Conservation (phyloP, 2,113 vertebrate species). For the Irena cyanogastra region DNA sequence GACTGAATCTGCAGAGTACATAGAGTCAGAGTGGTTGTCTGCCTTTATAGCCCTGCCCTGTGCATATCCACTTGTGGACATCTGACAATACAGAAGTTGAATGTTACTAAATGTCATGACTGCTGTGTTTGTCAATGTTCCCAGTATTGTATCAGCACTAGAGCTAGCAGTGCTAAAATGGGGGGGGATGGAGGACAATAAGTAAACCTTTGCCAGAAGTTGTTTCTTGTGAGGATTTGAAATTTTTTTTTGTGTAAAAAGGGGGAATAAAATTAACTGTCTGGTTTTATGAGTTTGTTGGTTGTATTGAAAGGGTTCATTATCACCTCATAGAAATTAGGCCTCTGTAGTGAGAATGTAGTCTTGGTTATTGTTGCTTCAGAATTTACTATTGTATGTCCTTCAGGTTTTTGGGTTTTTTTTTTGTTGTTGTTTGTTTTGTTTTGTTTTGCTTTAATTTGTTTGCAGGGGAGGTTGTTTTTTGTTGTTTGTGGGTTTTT, state of each 20-base stretch:
- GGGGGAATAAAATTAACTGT: not conserved
- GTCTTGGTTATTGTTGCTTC: not conserved
- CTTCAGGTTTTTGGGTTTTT: not conserved
- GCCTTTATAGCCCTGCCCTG: not conserved
- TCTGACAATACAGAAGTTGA: not conserved
- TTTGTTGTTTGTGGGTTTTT: not conserved
- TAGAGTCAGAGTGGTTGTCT: not conserved
- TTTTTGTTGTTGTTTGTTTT: not conserved
- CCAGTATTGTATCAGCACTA: not conserved
- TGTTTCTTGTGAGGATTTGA: not conserved
- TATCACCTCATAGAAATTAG: not conserved
- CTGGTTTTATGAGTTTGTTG: not conserved
- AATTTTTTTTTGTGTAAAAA: not conserved
- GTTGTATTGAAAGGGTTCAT: not conserved
- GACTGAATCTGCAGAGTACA: not conserved
- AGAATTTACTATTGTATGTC: not conserved
- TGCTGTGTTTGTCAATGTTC: not conserved
- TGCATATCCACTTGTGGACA: not conserved
- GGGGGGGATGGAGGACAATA: rapidly evolving
- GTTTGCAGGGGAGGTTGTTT: not conserved
- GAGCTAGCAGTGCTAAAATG: not conserved
- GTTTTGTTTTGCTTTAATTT: not conserved
- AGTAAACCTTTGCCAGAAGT: not conserved
- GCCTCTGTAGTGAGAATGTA: not conserved
- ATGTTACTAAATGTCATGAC: not conserved